A percentile compares a stretch with the other conserved stretches of the same genome.
These are phyloP conservation scores for Bos indicus DNA, from an alignment of 2,113 vertebrate genomes.

Conservation along the genomic window DNA sequence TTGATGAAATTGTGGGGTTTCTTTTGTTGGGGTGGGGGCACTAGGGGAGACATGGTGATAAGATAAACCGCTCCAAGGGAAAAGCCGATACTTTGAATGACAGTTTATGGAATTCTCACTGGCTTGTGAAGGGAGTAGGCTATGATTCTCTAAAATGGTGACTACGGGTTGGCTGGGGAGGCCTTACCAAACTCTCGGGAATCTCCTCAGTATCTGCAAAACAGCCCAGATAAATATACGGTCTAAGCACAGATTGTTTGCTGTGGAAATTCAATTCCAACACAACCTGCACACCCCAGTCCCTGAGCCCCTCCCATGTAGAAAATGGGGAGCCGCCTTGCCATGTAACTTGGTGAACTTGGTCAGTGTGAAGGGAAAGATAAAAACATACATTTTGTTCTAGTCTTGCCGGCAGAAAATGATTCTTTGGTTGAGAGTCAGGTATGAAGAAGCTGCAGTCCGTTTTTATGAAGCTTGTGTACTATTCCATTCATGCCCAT, in stretches of 20 bases:
- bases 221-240: not conserved
- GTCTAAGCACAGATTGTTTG: not conserved
- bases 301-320: not conserved
- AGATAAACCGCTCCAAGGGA: not conserved
- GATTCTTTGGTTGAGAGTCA: not conserved
- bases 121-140: not conserved
- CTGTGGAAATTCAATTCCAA: not conserved
- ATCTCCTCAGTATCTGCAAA: not conserved
- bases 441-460: not conserved
- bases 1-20: not conserved
- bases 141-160: not conserved
- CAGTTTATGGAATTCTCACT: not conserved
- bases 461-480: rapidly evolving
- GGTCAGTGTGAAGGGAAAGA: not conserved
- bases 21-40: not conserved
- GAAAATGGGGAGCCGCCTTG: not conserved
- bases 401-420: not conserved
- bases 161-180: not conserved
- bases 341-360: not conserved
- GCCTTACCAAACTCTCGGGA: not conserved
- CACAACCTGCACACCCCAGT: not conserved
- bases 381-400: not conserved
- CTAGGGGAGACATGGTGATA: not conserved
- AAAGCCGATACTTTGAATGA: not conserved
- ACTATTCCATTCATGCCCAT: not conserved